Base-by-base conservation (phyloP, 2,113 vertebrate genomes). In the Anolis sagrei region DNA sequence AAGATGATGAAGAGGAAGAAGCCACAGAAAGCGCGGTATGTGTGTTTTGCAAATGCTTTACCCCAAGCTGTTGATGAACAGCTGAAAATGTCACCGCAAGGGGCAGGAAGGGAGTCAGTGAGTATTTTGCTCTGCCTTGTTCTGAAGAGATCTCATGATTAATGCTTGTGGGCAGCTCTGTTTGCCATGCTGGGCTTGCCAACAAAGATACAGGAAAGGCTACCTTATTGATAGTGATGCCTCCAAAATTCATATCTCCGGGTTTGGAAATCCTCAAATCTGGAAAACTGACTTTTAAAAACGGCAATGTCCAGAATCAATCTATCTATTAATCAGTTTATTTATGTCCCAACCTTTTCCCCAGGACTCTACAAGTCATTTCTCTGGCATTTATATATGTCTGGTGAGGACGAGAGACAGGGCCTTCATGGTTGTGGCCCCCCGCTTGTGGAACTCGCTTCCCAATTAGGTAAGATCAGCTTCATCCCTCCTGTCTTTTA, bases 21-120 rank as follows among this genome's bases (percentile, higher is more conserved):
- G n/a, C 54, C 69, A n/a, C 36, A 27, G 76, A 64, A 91, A 84
- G 90, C 94, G 95, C 96, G 94, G 93, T 91, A 91, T 90, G 94
- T 97, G 96, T 94, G 91, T 97, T 97, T 97, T 95, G 96, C 96
- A 95, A 95, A 97, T 95, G 95, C 95, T 95, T 96, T 90, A 95
- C 95, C 95, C 96, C 95, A 96, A 96, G 97, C 97, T 97, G 94
- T 95, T 94, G 93, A 34, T 5, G 92, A 93, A 91, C 87, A 85
- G 89, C 94, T 94, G 94, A 93, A 93, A 92, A 90, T 92, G 92
- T 90, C 85, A 79, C 90, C 92, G 90, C 89, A 14, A 74, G 87
- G 73, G 39, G 27, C 69, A 68, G 36, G 90, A 92, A 94, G 69
- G 51, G 39, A 91, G 92, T 95, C 86, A 27, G 84, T 89, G 88